phyloP scores from a whole-genome alignment of 2,888 invertebrate genomes.

The Lampropteryx suffumata region DNA sequence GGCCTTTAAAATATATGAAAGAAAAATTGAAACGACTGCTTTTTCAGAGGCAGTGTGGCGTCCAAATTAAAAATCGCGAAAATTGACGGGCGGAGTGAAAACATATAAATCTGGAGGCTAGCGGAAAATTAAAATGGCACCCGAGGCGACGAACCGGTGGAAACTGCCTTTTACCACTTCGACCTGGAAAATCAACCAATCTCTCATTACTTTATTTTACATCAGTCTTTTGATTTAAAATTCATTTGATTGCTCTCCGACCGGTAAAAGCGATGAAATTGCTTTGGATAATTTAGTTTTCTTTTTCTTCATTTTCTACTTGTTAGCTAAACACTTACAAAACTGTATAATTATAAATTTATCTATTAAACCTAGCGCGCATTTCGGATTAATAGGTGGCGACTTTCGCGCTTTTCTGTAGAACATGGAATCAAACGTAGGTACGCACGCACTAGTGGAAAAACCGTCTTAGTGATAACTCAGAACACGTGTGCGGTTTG shows the following conservation, averaged over 20 bases:
- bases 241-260: conserved; percentile 29
- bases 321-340: no score
- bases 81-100: conserved; percentile 73
- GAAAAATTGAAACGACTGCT: conserved; percentile 53
- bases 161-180: conserved; percentile 46
- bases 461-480: no score
- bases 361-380: no score
- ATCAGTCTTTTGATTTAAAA: conserved; percentile 40
- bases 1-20: conserved; percentile 37
- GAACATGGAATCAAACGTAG: no score
- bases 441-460: no score
- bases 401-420: no score
- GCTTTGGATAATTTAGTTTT: background rate
- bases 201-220: conserved; percentile 47
- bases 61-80: conserved; percentile 74
- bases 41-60: conserved; percentile 63
- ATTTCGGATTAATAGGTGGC: no score
- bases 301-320: no score
- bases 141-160: conserved; percentile 51
- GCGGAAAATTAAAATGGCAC: conserved; percentile 79
- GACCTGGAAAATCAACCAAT: conserved; percentile 54
- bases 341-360: no score
- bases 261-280: conserved; percentile 4
- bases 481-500: no score
- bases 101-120: conserved; percentile 76